phyloP scores from a whole-genome alignment of 2,888 invertebrate species.

The Calephelis perditalis region DNA sequence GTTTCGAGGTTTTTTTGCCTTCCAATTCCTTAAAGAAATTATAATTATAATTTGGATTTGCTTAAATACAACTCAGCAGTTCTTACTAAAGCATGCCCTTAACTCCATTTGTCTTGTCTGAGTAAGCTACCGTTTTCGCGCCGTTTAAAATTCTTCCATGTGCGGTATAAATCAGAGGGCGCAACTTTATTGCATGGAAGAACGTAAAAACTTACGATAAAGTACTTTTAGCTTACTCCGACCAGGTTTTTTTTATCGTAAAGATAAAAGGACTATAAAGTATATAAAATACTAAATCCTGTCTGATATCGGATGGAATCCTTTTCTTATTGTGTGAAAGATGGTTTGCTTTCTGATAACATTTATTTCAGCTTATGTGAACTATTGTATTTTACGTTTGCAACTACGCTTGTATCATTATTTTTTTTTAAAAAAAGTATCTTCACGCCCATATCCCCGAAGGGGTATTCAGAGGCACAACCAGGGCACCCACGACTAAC shows the following conservation, averaged over 20 bases:
- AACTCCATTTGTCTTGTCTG: not conserved
- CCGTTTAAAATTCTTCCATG: not conserved
- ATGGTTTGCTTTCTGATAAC: constrained; percentile 5
- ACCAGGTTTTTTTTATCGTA: constrained; percentile 1
- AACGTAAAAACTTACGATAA: constrained; percentile 12
- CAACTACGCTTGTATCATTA: too few relatives aligned
- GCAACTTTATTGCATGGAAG: constrained; percentile 3
- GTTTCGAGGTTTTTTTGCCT: too few relatives aligned
- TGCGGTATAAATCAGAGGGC: not conserved
- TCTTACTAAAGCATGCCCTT: too few relatives aligned
- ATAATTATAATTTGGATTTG: too few relatives aligned
- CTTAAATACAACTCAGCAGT: too few relatives aligned
- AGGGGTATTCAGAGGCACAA: too few relatives aligned
- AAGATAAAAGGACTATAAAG: constrained; percentile 7
- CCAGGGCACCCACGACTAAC: too few relatives aligned
- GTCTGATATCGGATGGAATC: not conserved
- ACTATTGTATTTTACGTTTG: too few relatives aligned
- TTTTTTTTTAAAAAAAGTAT: too few relatives aligned
- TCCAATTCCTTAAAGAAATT: too few relatives aligned
- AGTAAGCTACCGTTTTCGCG: not conserved
- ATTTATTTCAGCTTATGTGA: not conserved
- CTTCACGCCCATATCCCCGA: too few relatives aligned
- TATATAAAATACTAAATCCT: constrained; percentile 1
- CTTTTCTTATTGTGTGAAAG: not conserved
- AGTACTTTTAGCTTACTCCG: not conserved